phyloP scores from a whole-genome alignment of 2,888 invertebrate species.

The Philaethria dido region DNA sequence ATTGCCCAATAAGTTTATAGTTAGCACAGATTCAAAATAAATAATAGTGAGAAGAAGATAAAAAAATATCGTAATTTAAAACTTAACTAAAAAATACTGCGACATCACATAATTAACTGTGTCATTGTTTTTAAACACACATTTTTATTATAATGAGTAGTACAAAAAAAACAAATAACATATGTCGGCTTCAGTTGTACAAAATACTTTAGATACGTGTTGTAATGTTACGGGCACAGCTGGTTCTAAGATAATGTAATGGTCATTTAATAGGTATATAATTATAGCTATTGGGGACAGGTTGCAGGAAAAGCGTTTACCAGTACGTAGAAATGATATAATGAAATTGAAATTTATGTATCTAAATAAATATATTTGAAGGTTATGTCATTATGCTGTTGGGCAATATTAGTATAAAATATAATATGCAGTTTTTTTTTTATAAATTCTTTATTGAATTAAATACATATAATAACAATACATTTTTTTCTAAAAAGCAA shows the following conservation, averaged over 20 bases:
- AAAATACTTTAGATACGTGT: slow-evolving; percentile 20
- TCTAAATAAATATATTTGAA: slow-evolving; percentile 1
- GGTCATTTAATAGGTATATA: slow-evolving; percentile 56
- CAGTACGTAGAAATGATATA: slow-evolving; percentile 35
- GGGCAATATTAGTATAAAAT: neutral
- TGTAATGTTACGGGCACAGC: slow-evolving; percentile 22
- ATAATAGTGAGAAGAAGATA: neutral
- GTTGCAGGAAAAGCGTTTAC: slow-evolving; percentile 39
- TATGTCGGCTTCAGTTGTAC: slow-evolving; percentile 5
- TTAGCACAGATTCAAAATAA: neutral
- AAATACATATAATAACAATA: too few relatives aligned
- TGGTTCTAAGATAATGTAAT: slow-evolving; percentile 51
- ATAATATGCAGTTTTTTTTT: neutral
- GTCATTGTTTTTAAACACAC: neutral
- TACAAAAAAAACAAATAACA: neutral
- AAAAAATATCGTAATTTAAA: too few relatives aligned
- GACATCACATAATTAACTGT: neutral
- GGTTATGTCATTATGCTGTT: neutral
- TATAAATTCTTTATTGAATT: too few relatives aligned
- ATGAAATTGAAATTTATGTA: slow-evolving; percentile 31
- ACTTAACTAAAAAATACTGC: neutral
- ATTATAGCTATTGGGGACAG: slow-evolving; percentile 54
- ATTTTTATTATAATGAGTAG: neutral
- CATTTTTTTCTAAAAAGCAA: too few relatives aligned
- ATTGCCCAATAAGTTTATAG: neutral